Base-by-base conservation (phyloP, 2,888 invertebrate species). In the Agonopterix subpropinquella region DNA sequence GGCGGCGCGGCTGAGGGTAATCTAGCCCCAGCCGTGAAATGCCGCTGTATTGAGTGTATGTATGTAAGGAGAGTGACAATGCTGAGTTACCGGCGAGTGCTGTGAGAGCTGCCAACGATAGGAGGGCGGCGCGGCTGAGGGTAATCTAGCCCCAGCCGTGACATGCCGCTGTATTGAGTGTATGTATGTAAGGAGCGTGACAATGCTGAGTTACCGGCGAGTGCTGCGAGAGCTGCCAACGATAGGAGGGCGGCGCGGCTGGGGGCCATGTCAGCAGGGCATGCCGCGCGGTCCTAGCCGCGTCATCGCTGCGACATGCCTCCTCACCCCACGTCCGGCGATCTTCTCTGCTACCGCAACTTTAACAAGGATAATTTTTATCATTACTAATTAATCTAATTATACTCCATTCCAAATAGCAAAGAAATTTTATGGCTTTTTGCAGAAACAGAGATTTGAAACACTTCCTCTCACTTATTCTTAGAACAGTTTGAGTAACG, bases 261-360 rank as follows among this genome's bases (percentile, higher is more conserved):
- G 79, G 74, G 75, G 73, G 87, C 87, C 87, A 87, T 88, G 84
- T 85, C 87, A 87, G 84, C 85, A 80, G 70, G 77, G 77, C 87
- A 83, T 80, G 84, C 76, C 82, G 82, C 75, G 79, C 73, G 73
- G 63, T 53, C 58, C 63, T 65, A 71, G 74, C 72, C 73, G 78
- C 83, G 80, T 83, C 86, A 84, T 80, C 83, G 79, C 80, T 70
- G 76, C 82, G 36, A 41, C 49, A 47, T 62, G 57, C 61, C 67
- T 66, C 62, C 61, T 57, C 65, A 61, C 57, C 60, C 55, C 61
- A 53, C 53, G 54, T 55, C 60, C 51, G 50, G 57, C 55, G 10
- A 47, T 46, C 44, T 44, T 53, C 47, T 43, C 50, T 50, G 51
- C 53, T 64, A 64, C 58, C 55, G 55, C 53, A 52, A 64, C 66